Base-by-base conservation (phyloP, 2,797 vertebrate genomes). In the Onychomys arenicola region DNA sequence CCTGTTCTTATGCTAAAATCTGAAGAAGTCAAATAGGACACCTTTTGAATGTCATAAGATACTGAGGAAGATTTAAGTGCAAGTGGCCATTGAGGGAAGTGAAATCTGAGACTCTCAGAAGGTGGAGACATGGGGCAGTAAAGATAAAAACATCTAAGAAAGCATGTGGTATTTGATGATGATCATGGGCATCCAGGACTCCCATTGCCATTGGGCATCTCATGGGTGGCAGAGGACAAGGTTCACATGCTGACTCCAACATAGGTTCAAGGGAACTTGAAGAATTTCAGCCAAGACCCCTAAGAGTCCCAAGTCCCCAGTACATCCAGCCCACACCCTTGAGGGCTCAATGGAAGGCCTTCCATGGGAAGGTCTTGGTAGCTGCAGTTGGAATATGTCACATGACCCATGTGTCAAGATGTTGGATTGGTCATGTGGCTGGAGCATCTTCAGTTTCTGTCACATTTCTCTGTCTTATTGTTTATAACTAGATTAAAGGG, bases 381-480 rank as follows among this genome's bases (percentile, higher is more conserved):
- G 43, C 32, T 17, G 6, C 2, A 17, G 19, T 19, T 32, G 16
- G 78, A 71, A n/a, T 32, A 8, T 32, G 52, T 21, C 37, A 5
- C 2, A 0, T 17, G 46, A 10, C 3, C 6, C 17, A 0, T 0
- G 0, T 0, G 12, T 16, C 52, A 0, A 9, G 27, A 12, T 37
- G 14, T 17, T 57, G 57, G 19, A 32, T 8, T 34, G 8, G 49
- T 43, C 34, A 13, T 5, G 3, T 0, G 11, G 21, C 4, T 0
- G 32, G 81, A 40, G 2, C 29, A 5, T 37, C 27, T 63, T 40
- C 2, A 21, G 37, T 21, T 40, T 91, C 75, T 61, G 17, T 37
- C 17, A 0, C 13, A 6, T 9, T 78, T 67, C 57, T 21, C 34
- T 10, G 59, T 87, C 46, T 69, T 63, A 11, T 0, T 19, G 25